Evolutionary conservation across 1,140 invertebrate genomes (phyloP).

Genomic region (Nasonia vitripennis): DNA sequence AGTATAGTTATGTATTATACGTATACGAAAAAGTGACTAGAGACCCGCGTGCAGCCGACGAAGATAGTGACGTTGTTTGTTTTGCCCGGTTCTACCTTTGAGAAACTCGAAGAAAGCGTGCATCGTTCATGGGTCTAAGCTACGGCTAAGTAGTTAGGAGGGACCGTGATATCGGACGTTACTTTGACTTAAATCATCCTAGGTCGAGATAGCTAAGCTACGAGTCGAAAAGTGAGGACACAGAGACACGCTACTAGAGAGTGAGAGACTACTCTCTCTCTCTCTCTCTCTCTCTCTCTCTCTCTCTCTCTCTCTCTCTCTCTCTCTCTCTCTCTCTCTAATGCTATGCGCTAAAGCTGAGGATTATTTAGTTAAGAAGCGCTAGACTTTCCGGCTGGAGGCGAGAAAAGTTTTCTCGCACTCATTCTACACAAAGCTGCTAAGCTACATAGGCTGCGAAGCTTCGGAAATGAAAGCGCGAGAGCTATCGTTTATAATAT

Average conservation of each 20-base stretch:
- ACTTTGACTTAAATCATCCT: constrained; percentile 72
- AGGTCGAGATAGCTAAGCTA: constrained; percentile 64
- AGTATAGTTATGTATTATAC: not conserved
- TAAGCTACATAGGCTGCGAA: too few species aligned
- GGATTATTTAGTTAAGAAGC: constrained; percentile 4
- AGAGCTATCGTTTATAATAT: too few species aligned
- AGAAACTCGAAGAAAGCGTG: constrained; percentile 68
- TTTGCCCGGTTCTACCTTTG: constrained; percentile 7
- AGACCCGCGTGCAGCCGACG: constrained; percentile 72
- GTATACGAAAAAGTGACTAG: constrained; percentile 69
- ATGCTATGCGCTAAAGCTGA: not conserved
- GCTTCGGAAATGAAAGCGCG: too few species aligned
- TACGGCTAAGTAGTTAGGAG: constrained; percentile 75
- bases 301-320: not conserved
- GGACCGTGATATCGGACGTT: constrained; percentile 75
- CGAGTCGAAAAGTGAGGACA: constrained; percentile 56
- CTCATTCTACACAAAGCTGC: not conserved
- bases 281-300: too few species aligned
- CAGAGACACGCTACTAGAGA: not conserved
- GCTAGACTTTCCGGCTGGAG: not conserved
- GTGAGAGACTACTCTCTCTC: not conserved
- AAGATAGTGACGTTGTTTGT: constrained; percentile 62
- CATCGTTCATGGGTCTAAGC: constrained; percentile 71
- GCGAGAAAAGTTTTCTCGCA: not conserved
- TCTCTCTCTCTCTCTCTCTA: not conserved